Evolutionary conservation across 1,140 invertebrate genomes (phyloP), one percentile per base, ranked within the genome.

Genomic region (Drosophila arawakana): DNA sequence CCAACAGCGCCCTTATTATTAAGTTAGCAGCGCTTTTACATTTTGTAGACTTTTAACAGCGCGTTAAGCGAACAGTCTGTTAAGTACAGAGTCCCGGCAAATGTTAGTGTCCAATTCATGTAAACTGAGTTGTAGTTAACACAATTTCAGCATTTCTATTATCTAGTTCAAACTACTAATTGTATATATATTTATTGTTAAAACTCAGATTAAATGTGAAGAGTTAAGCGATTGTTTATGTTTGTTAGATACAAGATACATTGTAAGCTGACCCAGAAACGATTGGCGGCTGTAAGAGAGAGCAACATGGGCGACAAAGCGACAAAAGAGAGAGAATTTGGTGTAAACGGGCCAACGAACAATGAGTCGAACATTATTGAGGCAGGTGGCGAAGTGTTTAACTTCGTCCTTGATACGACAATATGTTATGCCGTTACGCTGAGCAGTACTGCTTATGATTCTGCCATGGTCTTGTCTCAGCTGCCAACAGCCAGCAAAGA

Each of bases 351-450:
- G 44, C 34, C 13, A 61, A 55, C 52, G 62, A 13, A 59, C 46
- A 76, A 55, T 50, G 55, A 46, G 62, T 47, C 13, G 43, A 44
- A 52, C 46, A 61, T 61, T 72, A 71, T 76, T 72, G 67, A 65
- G 60, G 58, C 69, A 76, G 68, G 65, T 76, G 80, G 73, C 77
- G 78, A 90, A 89, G 84, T 79, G 78, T 72, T 89, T 73, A 70
- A 72, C 81, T 90, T 90, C 84, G 85, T 85, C 84, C 81, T 90
- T 89, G 84, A 89, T 88, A 75, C 84, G 85, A 90, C 84, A 89
- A 89, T 89, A 89, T 89, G 84, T 81, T 84, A 82, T 61, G 59
- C 61, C 78, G 59, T 57, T 78, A 76, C 62, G 60, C 58, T 74
- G 62, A 68, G 68, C 70, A 63, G 65, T 62, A 68, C 62, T 47